Conservation (phyloP, 2,888 invertebrate species). For the Nomada fabriciana region DNA sequence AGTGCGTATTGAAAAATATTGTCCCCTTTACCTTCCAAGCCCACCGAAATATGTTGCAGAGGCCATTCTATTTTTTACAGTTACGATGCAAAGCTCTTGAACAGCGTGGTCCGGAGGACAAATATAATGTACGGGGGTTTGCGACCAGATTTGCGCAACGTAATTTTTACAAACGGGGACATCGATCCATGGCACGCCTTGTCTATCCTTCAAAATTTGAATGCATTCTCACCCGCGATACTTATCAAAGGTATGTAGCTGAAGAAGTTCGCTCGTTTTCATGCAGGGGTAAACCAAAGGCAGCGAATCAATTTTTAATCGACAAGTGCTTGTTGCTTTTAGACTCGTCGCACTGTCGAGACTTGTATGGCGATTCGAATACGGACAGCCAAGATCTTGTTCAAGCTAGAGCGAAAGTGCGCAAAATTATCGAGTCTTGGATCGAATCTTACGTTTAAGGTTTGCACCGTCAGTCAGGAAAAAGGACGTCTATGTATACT, state of each 20-base stretch:
- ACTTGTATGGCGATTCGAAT: conserved; percentile 59
- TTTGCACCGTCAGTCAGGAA: too few relatives aligned
- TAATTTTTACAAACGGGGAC: conserved; percentile 87
- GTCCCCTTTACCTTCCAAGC: too few relatives aligned
- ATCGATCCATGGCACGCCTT: conserved; percentile 87
- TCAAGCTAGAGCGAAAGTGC: conserved; percentile 67
- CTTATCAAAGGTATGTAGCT: conserved; percentile 74
- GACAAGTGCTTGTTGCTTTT: neutral
- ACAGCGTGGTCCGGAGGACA: conserved; percentile 82
- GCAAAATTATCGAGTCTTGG: conserved; percentile 70
- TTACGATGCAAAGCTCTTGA: conserved; percentile 75
- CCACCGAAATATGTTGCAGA: too few relatives aligned
- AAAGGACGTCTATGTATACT: too few relatives aligned
- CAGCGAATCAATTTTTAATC: neutral
- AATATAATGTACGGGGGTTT: conserved; percentile 86
- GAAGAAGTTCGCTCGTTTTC: neutral
- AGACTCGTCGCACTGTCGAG: conserved; percentile 77
- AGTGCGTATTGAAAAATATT: conserved; percentile 70
- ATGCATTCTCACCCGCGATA: conserved; percentile 75
- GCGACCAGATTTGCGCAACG: conserved; percentile 85
- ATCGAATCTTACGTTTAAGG: conserved; percentile 36
- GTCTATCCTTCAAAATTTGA: conserved; percentile 85
- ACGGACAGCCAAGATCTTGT: conserved; percentile 64
- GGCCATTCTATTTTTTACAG: conserved; percentile 61
- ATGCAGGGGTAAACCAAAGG: neutral